Conservation (phyloP, 1,140 invertebrate species). For the Cylas formicarius region DNA sequence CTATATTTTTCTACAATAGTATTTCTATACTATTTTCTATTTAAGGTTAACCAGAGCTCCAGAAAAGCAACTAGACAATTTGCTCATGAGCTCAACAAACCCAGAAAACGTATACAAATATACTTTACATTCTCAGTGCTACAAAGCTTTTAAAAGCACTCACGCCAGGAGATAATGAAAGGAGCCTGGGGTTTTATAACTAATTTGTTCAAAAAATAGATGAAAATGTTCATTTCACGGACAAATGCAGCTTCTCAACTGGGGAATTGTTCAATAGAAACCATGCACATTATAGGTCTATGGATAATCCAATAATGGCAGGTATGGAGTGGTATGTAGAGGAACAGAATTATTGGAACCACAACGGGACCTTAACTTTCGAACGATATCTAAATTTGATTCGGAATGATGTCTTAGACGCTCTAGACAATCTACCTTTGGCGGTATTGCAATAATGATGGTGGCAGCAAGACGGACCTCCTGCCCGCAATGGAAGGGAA, state of each 20-base stretch:
- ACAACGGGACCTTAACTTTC: slow-evolving; percentile 4
- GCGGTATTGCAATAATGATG: slow-evolving; percentile 7
- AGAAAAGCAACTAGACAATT: slow-evolving; percentile 6
- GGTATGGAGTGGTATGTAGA: slow-evolving; percentile 6
- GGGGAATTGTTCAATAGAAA: slow-evolving; percentile 6
- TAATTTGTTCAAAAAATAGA: slow-evolving; percentile 11
- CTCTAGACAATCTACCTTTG: slow-evolving; percentile 4
- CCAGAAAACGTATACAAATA: too few relatives aligned
- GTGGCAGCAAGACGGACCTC: slow-evolving; percentile 12
- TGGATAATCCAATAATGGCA: slow-evolving; percentile 1
- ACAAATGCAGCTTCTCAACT: slow-evolving; percentile 7
- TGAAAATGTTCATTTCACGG: slow-evolving; percentile 4
- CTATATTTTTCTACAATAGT: too few relatives aligned
- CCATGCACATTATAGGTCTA: too few relatives aligned
- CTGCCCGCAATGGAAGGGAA: slow-evolving; percentile 9
- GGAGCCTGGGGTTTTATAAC: too few relatives aligned
- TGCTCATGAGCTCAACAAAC: slow-evolving; percentile 9
- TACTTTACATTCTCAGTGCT: too few relatives aligned
- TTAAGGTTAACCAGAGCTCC: slow-evolving; percentile 4
- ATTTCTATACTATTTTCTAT: too few relatives aligned
- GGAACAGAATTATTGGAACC: neutral
- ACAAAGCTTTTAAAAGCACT: too few relatives aligned
- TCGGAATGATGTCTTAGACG: slow-evolving; percentile 1
- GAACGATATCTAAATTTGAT: slow-evolving; percentile 8
- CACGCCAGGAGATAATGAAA: too few relatives aligned